A percentile compares a stretch with the other conserved stretches of the same genome.
These are phyloP conservation scores for Toxotes chatareus DNA, from an alignment of 2,113 vertebrate species.

Conservation along the genomic window DNA sequence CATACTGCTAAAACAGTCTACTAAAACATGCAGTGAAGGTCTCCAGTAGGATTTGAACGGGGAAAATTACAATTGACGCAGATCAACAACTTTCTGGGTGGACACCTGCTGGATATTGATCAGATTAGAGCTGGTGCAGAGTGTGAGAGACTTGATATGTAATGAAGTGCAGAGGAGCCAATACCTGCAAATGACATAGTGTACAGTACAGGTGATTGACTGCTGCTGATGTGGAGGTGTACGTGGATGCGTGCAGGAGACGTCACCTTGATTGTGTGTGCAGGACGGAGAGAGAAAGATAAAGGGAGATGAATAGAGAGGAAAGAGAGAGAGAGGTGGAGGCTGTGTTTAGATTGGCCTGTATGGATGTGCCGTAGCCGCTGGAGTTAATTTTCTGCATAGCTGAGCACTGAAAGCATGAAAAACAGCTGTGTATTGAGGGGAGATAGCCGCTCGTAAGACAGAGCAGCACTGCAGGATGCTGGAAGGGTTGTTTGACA, in stretches of 20 bases:
- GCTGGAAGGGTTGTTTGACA: conserved; percentile 45
- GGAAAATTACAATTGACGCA: not conserved
- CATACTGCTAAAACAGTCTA: not conserved
- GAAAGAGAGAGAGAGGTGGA: conserved; percentile 19
- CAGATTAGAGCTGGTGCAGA: not conserved
- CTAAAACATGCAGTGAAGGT: not conserved
- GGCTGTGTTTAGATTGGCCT: conserved; percentile 57
- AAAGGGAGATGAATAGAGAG: conserved; percentile 9
- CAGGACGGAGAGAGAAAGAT: not conserved
- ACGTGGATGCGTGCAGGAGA: conserved; percentile 8
- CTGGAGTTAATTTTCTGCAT: conserved; percentile 83
- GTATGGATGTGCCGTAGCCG: conserved; percentile 50
- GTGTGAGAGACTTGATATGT: conserved; percentile 22
- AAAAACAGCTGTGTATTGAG: conserved; percentile 60
- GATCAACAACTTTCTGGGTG: conserved; percentile 11
- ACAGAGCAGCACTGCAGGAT: conserved; percentile 58
- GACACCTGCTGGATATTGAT: conserved; percentile 4
- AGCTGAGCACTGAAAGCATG: conserved; percentile 75
- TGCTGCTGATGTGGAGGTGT: conserved; percentile 20
- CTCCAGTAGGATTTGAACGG: not conserved
- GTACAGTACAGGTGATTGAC: conserved; percentile 10
- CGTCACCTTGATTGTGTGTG: conserved; percentile 23
- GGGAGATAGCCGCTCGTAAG: conserved; percentile 37
- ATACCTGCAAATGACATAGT: conserved; percentile 14
- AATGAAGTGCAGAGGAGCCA: not conserved